Base-by-base conservation (phyloP, 2,797 vertebrate genomes). In the Paramormyrops hopkinsi region DNA sequence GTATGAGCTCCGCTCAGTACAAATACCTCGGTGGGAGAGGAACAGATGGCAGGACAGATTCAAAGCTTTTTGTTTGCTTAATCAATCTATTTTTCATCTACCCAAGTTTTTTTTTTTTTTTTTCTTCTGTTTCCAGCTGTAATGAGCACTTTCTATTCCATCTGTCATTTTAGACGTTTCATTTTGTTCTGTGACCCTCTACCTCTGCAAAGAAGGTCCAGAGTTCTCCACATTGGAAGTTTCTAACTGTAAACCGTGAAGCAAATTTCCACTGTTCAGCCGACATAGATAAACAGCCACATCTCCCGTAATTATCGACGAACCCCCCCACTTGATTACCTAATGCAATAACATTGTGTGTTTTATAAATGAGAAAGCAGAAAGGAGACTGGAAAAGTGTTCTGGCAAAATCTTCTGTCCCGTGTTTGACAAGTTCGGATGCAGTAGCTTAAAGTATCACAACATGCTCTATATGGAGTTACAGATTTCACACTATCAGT, bases 41-140 rank as follows among this genome's bases (percentile, higher is more conserved):
- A 94, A 93, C 93, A 95, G 93, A 96, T 95, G 94, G 94, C 90
- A 65, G 41, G 91, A 91, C 91, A 91, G 92, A 95, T 92, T 91
- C 92, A 91, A 25, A 91, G 90, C 90, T 82, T 93, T 93, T 76
- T 51, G 89, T 93, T 91, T 92, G 92, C 91, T 92, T 94, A 93
- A 92, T 94, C 93, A 92, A 92, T 94, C 92, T 90, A 89, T 94
- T 89, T 92, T 93, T 88, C 89, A 85, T 88, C 89, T 76, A 86
- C 82, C 88, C 91, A 44, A 25, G 87, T 90, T n/a, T 69, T 11
- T 86, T 54, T 86, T 22, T 53, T 59, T 85, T 85, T 22, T 50
- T 22, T 87, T 22, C 86, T 62, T 59, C 25, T 22, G 11, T 65
- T 46, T 65, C 85, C 53, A 33, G 22, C 37, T 62, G 86, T 25